A percentile compares a stretch with the other conserved stretches of the same genome.
These are phyloP conservation scores for Myotis lucifugus DNA, from an alignment of 2,113 vertebrate species.

Conservation along the genomic window DNA sequence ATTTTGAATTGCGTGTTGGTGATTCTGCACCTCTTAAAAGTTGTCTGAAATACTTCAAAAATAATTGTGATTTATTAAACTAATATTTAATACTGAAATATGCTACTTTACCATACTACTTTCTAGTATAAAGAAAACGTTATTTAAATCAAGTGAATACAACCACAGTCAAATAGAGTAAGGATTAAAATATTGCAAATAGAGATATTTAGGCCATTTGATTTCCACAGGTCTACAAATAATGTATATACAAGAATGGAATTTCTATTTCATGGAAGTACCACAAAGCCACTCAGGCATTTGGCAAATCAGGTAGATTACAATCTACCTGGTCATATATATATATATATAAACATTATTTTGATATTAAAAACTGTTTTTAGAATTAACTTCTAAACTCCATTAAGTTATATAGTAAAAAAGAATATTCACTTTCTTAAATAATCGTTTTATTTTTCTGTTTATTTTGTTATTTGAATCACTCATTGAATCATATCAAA, in stretches of 20 bases:
- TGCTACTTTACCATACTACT: slow-evolving; percentile 1
- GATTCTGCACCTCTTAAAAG: slow-evolving; percentile 95
- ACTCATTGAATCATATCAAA: not conserved
- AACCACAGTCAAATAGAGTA: not conserved
- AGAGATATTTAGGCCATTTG: not conserved
- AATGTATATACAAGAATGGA: not conserved
- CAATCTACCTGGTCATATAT: not conserved
- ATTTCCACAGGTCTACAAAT: slow-evolving; percentile 21
- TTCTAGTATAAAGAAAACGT: slow-evolving; percentile 20
- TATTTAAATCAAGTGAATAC: slow-evolving; percentile 55
- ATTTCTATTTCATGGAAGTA: not conserved
- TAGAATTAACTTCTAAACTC: slow-evolving; percentile 39
- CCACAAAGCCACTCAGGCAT: not conserved
- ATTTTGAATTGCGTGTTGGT: slow-evolving; percentile 90
- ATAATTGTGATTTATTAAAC: slow-evolving; percentile 65
- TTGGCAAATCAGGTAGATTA: not conserved
- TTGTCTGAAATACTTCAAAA: slow-evolving; percentile 94
- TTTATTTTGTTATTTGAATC: slow-evolving; percentile 51
- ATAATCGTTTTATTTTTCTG: slow-evolving; percentile 31
- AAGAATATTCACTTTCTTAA: not conserved
- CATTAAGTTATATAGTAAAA: not conserved
- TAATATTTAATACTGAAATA: slow-evolving; percentile 7
- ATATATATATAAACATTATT: not conserved
- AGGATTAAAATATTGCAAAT: slow-evolving; percentile 38
- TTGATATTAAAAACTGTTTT: not conserved